phyloP scores from a whole-genome alignment of 1,140 invertebrate species.

The Yoshiicerus persimilis region DNA sequence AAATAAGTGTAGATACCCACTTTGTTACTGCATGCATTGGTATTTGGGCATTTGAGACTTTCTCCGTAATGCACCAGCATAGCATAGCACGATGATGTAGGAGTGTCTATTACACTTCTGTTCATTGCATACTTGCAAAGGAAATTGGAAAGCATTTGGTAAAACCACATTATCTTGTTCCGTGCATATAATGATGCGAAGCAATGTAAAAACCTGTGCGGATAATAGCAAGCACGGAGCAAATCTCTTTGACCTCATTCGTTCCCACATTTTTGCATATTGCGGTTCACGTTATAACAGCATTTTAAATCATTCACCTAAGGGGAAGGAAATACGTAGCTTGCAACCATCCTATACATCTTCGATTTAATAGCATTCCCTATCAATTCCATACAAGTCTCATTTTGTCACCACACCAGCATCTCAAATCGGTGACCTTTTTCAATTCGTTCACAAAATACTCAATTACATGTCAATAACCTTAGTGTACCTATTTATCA shows the following conservation, averaged over 20 bases:
- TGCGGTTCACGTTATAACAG: neutral
- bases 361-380: too few species aligned
- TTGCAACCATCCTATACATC: neutral
- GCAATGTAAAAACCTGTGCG: too few species aligned
- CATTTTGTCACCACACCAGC: too few species aligned
- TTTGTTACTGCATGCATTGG: too few species aligned
- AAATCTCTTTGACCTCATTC: neutral
- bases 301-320: neutral
- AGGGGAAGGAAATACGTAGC: neutral
- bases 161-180: neutral
- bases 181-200: neutral
- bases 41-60: too few species aligned
- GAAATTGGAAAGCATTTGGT: neutral
- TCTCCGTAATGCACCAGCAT: too few species aligned
- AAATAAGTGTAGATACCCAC: neutral
- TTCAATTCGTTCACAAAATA: too few species aligned
- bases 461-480: too few species aligned
- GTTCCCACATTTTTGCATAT: neutral
- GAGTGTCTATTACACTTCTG: neutral
- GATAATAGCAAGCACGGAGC: neutral
- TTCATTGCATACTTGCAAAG: neutral
- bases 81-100: too few species aligned
- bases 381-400: too few species aligned
- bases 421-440: too few species aligned
- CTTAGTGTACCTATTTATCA: too few species aligned